phyloP scores from a whole-genome alignment of 2,113 vertebrate species.

The Bos taurus region ARS-UCD2.0 NC_037343.1:68822501-68823000 shows the following conservation, averaged over 20 bases:
- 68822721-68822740: not conserved
- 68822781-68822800: not conserved
- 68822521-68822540: not conserved
- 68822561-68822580: not conserved
- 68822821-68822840: slow-evolving; percentile 8
- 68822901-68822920: not conserved
- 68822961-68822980: not conserved
- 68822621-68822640: not conserved
- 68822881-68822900: not conserved
- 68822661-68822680: not conserved
- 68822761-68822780: not conserved
- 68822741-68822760: not conserved
- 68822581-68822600: not conserved
- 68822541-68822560: not conserved
- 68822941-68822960: not conserved
- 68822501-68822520: not conserved
- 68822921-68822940: not conserved
- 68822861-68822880: not conserved
- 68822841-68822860: not conserved
- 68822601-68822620: not conserved
- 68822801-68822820: not conserved
- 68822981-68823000: not conserved
- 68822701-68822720: not conserved
- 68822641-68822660: not conserved
- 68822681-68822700: not conserved